Base-by-base conservation (phyloP, 2,797 vertebrate genomes). In the Danio kyathit region DNA sequence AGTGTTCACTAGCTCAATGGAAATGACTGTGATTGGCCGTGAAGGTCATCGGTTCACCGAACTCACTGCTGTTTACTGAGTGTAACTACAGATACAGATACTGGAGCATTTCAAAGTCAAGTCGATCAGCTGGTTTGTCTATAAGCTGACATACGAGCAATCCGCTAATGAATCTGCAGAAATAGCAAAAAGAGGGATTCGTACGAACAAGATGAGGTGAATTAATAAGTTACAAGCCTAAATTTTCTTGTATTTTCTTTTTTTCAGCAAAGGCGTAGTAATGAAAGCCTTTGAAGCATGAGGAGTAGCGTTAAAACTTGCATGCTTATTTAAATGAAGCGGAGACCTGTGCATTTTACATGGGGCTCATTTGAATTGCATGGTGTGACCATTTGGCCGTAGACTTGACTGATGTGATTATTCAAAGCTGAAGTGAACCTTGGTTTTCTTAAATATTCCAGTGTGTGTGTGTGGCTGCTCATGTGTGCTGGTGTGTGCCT, bases 241-340 rank as follows among this genome's bases (percentile, higher is more conserved):
- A 74, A 17, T 72, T 13, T 48, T 40, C 0, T 48, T 63, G 9
- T 41, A 1, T 29, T 29, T 76, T 52, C 63, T 69, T 76, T 52
- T 63, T 69, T 64, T 17, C 6, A 8, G 1, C 40, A 57, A 59
- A 74, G 43, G 12, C 16, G 63, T 46, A 40, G 13, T 43, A 71
- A 74, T 81, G 64, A 82, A 40, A 44, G 40, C 75, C 21, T 73
- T 77, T 79, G 79, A 79, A 79, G 71, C 75, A 40, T 14, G 16
- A 74, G 76, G 63, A 65, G 7, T 64, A 61, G 69, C 54, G n/a
- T 63, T 76, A 78, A 72, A 65, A 29, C 40, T 54, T 60, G 12
- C 29, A 76, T 66, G 40, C 78, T 76, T 60, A 78, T 84, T 84
- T 74, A 82, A 78, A 71, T 78, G 14, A 69, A 69, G 16, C 61